Evolutionary conservation across 2,113 vertebrate species (phyloP), one percentile per base, ranked within the genome.

Genomic region (Pimephales promelas): DNA sequence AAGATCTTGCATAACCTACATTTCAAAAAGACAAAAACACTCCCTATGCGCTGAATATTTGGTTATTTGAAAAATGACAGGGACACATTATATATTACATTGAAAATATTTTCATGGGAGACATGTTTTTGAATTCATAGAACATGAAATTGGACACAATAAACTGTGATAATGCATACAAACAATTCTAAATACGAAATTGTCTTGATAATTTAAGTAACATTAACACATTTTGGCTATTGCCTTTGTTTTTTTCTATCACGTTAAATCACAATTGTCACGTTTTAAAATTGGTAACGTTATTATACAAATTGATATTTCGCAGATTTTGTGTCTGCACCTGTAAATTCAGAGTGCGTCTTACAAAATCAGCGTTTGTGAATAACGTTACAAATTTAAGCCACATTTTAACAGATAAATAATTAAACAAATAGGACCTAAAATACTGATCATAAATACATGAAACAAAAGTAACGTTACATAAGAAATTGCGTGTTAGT

Each of bases 1-100:
- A 88, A 84, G 89, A 81, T 83, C 90, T 88, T 81, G 89, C 87
- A 87, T 91, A 93, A 96, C 95, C 95, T 96, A 94, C 94, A 97
- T 95, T 96, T 96, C 0, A 77, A 96, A 91, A 88, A 92, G 88
- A 85, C 61, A 92, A 91, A 90, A 91, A 88, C 88, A 93, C 92
- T 92, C 73, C 90, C 90, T 89, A 68, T 68, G 78, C 87, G 89
- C 91, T 94, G 88, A 90, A 92, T 81, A 87, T 49, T 84, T 91
- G 89, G 91, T 84, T 61, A 86, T 24, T 45, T 36, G 14, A 80
- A 73, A 62, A 16, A 59, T 26, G 9, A 56, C 13, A 64, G 52
- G 54, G 31, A 79, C 71, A 79, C n/a, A 68, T 34, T n/a, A 31
- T 10, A 45, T 20, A 45, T 54, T 68, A 13, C 28, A n/a, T 73